Conservation (phyloP, 1,140 invertebrate genomes). For the Anoplolepis gracilipes region DNA sequence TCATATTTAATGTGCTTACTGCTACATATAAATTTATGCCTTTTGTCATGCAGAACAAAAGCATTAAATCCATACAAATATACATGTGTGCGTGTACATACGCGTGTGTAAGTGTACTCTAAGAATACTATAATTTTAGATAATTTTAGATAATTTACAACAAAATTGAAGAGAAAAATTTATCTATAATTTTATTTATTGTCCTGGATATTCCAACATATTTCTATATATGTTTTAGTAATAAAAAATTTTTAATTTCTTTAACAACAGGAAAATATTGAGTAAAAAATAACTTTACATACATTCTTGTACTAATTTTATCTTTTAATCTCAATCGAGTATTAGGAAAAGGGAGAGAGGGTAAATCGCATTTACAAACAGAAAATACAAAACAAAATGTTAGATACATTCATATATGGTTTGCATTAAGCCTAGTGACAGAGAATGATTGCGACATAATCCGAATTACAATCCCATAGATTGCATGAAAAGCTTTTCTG, state of each 20-base stretch:
- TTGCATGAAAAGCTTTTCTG: slow-evolving; percentile 54
- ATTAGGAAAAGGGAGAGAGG: no score
- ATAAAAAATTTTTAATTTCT: not conserved
- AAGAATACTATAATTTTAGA: no score
- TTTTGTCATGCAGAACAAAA: not conserved
- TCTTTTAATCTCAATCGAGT: not conserved
- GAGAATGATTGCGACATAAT: slow-evolving; percentile 52
- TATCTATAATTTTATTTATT: not conserved
- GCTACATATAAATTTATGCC: not conserved
- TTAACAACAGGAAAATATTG: not conserved
- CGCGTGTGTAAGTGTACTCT: no score
- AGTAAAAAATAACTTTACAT: not conserved
- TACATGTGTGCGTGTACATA: no score
- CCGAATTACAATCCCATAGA: slow-evolving; percentile 39
- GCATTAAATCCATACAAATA: not conserved
- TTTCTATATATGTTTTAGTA: not conserved
- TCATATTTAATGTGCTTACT: not conserved
- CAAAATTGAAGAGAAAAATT: not conserved
- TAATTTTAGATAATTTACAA: no score
- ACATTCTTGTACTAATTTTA: not conserved
- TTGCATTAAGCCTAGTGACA: slow-evolving; percentile 46
- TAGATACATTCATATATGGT: slow-evolving; percentile 8
- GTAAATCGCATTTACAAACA: not conserved
- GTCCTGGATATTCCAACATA: no score
- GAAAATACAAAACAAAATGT: slow-evolving; percentile 22